phyloP scores from a whole-genome alignment of 2,797 vertebrate species.

The Steatocranus sp. region DNA sequence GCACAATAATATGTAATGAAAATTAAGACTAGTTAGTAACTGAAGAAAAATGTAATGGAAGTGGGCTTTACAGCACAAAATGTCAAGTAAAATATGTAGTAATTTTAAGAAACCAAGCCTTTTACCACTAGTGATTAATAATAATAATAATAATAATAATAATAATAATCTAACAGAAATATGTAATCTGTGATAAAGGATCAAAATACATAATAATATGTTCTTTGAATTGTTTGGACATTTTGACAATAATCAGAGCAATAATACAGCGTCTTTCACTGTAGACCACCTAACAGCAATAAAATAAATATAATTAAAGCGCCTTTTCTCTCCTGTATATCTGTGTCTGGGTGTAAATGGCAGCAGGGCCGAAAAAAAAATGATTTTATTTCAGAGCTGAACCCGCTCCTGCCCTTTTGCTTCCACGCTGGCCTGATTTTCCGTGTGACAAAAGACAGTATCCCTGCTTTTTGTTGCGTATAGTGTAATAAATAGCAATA shows the following conservation, averaged over 20 bases:
- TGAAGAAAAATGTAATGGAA: background rate
- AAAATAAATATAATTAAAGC: constrained; percentile 37
- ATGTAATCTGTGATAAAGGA: rapidly evolving
- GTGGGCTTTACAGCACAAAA: background rate
- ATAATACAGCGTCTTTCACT: background rate
- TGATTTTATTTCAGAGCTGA: background rate
- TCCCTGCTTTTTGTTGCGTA: constrained; percentile 53
- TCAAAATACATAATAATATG: background rate
- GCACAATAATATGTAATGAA: background rate
- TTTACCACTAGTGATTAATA: background rate
- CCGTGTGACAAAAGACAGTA: constrained; percentile 37
- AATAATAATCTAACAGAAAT: background rate
- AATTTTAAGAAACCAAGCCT: background rate
- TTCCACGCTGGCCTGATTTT: background rate
- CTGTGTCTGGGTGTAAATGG: background rate
- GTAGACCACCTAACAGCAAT: constrained; percentile 11
- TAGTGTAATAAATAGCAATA: constrained; percentile 80
- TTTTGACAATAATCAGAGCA: constrained; percentile 18
- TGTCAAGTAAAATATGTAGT: background rate
- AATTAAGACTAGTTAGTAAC: background rate
- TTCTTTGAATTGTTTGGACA: background rate
- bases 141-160: background rate
- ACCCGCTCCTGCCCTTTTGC: background rate
- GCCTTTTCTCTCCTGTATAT: background rate
- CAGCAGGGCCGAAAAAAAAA: background rate